These are phyloP conservation scores for Blera fallax DNA, from an alignment of 2,888 invertebrate species.

Conservation along the genomic window DNA sequence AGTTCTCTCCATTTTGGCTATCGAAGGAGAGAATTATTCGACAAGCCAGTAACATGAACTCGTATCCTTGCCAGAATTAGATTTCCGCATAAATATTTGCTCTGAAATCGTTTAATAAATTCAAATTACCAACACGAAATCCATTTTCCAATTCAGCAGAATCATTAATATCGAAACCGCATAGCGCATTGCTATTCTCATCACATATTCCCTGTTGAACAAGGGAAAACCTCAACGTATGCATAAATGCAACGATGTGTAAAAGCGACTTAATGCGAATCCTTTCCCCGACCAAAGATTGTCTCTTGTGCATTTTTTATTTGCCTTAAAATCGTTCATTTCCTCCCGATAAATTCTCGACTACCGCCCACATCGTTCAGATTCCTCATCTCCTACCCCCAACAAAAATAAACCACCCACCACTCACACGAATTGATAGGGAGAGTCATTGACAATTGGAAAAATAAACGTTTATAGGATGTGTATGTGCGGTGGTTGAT, in stretches of 20 bases:
- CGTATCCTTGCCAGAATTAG: too few species aligned
- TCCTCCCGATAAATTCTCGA: constrained; percentile 33
- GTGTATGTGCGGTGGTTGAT: background rate
- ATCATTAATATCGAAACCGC: background rate
- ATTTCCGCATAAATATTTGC: too few species aligned
- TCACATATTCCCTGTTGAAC: background rate
- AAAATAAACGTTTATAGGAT: background rate
- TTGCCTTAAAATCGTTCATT: background rate
- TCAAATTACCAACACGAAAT: background rate
- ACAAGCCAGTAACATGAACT: too few species aligned
- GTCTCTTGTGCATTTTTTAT: constrained; percentile 20
- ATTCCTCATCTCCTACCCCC: background rate
- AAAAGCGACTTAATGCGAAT: constrained; percentile 2
- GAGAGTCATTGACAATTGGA: constrained; percentile 12
- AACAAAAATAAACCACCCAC: background rate
- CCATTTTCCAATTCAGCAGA: background rate
- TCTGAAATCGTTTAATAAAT: background rate
- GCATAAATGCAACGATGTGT: background rate
- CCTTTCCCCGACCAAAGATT: background rate
- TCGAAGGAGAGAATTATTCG: too few species aligned
- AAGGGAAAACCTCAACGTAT: background rate
- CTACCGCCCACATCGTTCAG: background rate
- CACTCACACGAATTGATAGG: background rate
- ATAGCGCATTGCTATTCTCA: background rate
- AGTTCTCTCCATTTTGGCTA: too few species aligned